phyloP scores from a whole-genome alignment of 1,140 invertebrate species.

The Scaptodrosophila lebanonensis region DNA sequence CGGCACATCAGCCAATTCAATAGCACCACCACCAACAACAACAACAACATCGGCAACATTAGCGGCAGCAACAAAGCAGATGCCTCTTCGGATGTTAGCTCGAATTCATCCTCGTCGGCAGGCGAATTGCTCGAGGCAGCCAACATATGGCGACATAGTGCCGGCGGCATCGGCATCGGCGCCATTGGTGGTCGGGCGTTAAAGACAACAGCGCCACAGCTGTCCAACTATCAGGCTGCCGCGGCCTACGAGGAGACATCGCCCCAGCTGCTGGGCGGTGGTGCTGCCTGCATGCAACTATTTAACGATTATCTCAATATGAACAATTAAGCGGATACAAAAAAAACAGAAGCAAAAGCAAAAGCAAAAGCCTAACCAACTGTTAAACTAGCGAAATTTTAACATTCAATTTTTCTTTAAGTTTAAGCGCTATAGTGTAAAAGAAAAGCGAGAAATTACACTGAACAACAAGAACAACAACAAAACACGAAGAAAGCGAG shows the following conservation, averaged over 20 bases:
- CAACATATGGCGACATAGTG: conserved; percentile 48
- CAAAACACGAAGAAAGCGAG: too few species aligned
- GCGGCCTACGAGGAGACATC: conserved; percentile 57
- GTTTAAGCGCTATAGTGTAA: conserved; percentile 14
- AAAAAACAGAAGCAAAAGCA: conserved; percentile 3
- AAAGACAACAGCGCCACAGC: conserved; percentile 22
- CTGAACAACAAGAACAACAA: neutral
- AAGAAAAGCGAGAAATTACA: conserved; percentile 2
- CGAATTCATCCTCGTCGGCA: conserved; percentile 58
- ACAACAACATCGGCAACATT: conserved; percentile 13
- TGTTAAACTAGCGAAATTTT: conserved; percentile 56
- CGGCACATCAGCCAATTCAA: conserved; percentile 47
- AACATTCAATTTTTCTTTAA: neutral
- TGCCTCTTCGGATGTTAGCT: conserved; percentile 58
- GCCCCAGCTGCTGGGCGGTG: conserved; percentile 50
- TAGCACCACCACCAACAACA: conserved; percentile 15
- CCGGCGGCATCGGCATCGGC: conserved; percentile 3
- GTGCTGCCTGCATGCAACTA: conserved; percentile 79
- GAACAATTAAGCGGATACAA: conserved; percentile 77
- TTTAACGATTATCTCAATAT: conserved; percentile 81
- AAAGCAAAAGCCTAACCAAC: conserved; percentile 20
- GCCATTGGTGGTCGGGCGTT: conserved; percentile 19
- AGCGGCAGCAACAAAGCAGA: conserved; percentile 30
- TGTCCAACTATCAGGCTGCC: too few species aligned
- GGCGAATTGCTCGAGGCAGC: conserved; percentile 47